phyloP scores from a whole-genome alignment of 2,797 vertebrate species.

The Thaleichthys pacificus region DNA sequence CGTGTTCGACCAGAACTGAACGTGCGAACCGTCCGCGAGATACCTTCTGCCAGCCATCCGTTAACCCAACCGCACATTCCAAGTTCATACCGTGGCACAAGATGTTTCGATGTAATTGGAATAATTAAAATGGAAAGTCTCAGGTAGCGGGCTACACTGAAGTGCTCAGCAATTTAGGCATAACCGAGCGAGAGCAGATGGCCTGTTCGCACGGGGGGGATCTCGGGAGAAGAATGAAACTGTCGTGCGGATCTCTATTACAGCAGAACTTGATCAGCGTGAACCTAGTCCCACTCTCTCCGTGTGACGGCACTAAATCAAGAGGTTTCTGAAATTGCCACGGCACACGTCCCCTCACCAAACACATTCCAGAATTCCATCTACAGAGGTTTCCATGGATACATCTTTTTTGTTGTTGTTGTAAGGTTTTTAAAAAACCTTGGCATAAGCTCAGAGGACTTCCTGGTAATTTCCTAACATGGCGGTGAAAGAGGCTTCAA shows the following conservation, averaged over 20 bases:
- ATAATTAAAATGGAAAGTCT: slow-evolving; percentile 39
- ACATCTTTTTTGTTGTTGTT: no score
- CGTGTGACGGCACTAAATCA: slow-evolving; percentile 12
- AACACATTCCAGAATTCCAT: not conserved
- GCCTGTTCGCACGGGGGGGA: slow-evolving; percentile 20
- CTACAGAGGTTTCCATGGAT: not conserved
- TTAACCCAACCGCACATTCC: no score
- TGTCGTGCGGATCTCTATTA: slow-evolving; percentile 21
- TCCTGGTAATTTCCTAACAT: slow-evolving; percentile 48
- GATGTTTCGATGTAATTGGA: slow-evolving; percentile 14
- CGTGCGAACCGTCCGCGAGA: no score
- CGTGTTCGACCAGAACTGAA: no score
- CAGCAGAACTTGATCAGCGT: slow-evolving; percentile 34
- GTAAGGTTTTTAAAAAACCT: not conserved
- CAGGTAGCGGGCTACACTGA: slow-evolving; percentile 26
- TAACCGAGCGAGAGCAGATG: slow-evolving; percentile 46
- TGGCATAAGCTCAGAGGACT: slow-evolving; percentile 38
- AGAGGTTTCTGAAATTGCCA: not conserved
- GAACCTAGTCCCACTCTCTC: slow-evolving; percentile 25
- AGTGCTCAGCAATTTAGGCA: slow-evolving; percentile 36
- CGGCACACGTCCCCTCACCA: not conserved
- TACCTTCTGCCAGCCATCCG: no score
- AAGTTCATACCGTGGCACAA: not conserved
- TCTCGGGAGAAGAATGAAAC: slow-evolving; percentile 37
- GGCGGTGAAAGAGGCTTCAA: slow-evolving; percentile 48